Evolutionary conservation across 2,113 vertebrate species (phyloP), one percentile per base, ranked within the genome.

Genomic region (Xenopus laevis): DNA sequence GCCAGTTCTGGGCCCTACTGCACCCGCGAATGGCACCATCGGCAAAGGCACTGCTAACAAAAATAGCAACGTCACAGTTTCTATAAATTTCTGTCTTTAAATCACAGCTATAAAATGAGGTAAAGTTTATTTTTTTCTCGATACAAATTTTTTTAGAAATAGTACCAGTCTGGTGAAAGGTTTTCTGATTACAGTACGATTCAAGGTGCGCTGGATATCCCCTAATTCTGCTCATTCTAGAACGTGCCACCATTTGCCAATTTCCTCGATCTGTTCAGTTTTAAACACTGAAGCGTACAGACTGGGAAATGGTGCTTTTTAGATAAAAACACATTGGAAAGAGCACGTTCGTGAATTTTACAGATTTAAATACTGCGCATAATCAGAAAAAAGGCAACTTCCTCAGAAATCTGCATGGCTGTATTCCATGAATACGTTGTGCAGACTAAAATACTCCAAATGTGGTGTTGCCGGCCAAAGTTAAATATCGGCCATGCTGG

Each of bases 121-220:
- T 95, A 93, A 93, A 89, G 88, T 74, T 50, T 47, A 88, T 77
- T 88, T 85, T 89, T 93, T 71, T 33, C 13, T 3, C 33, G 27
- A 74, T 90, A 82, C 68, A 82, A 45, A 27, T 69, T 79, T 77
- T 65, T 81, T 33, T 71, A 76, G 78, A 85, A 79, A 60, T 82
- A 80, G 89, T 85, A 89, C 83, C 93, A 91, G 91, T 89, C 89
- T 95, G 95, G 95, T 95, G 94, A 96, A 94, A 98, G 93, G 92
- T 88, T 86, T 71, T 50, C 59, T 84, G 79, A 80, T 81, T 83
- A 86, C 71, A 65, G 15, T 64, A 79, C 77, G 78, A 84, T n/a
- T 80, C 8, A 83, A 83, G 76, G 83, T 87, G 85, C 83, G 83
- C 82, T 78, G 85, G 74, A 78, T 66, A 74, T 59, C 79, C 74